Conservation (phyloP, 1,140 invertebrate species). For the Aphaenogaster rudis region DNA sequence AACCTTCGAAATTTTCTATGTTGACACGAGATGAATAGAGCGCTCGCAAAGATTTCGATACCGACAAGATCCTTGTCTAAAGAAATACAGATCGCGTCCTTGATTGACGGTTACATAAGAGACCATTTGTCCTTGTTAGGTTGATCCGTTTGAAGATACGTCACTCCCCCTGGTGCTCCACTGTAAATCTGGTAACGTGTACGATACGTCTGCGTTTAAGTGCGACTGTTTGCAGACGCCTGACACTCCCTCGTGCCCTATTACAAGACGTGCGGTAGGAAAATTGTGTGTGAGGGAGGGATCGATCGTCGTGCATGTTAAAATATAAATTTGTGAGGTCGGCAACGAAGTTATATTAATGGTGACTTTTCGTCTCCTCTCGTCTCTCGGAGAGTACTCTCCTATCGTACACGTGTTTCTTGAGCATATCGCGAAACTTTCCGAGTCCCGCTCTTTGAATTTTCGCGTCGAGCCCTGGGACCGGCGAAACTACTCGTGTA, state of each 20-base stretch:
- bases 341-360: conserved; percentile 3
- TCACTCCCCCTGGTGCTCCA: neutral
- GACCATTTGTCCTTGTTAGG: conserved; percentile 41
- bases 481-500: conserved; percentile 5
- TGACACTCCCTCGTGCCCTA: neutral
- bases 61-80: neutral
- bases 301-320: conserved; percentile 21
- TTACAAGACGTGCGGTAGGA: neutral
- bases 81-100: neutral
- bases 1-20: neutral
- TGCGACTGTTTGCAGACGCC: neutral
- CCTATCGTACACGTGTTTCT: neutral
- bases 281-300: neutral
- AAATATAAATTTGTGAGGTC: conserved; percentile 7
- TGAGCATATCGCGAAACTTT: conserved; percentile 19
- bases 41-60: neutral
- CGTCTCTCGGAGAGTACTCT: neutral
- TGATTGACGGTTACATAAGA: conserved; percentile 9
- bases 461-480: conserved; percentile 7
- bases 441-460: neutral
- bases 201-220: conserved; percentile 1
- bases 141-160: neutral
- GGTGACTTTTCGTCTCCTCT: neutral
- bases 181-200: conserved; percentile 15
- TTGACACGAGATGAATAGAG: neutral